Conservation (phyloP, 2,113 vertebrate species). For the Elachura formosa region DNA sequence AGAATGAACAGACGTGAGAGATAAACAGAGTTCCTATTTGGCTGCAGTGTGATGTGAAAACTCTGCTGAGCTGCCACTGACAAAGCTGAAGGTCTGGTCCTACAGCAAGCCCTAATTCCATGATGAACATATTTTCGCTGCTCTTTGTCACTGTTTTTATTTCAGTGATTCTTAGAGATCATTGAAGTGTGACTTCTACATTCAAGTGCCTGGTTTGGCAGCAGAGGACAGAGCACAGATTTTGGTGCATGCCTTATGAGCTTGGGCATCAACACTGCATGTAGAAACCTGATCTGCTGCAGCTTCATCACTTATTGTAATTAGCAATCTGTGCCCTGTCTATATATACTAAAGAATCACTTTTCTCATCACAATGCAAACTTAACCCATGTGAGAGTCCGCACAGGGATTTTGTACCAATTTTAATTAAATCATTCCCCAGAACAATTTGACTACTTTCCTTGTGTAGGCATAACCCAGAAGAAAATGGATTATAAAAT, state of each 20-base stretch:
- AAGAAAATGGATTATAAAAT: slow-evolving; percentile 15
- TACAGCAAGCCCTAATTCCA: background rate
- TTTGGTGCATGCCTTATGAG: background rate
- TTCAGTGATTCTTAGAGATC: background rate
- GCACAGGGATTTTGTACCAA: background rate
- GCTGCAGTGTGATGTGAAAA: background rate
- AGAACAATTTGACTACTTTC: background rate
- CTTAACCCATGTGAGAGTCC: background rate
- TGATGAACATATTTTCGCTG: background rate
- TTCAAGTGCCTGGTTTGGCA: background rate
- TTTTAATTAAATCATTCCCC: slow-evolving; percentile 28
- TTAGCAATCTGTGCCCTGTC: slow-evolving; percentile 16
- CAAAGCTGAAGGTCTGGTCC: background rate
- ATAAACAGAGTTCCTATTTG: background rate
- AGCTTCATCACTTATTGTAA: slow-evolving; percentile 20
- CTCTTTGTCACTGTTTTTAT: background rate
- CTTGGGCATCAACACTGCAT: background rate
- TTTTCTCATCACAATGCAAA: slow-evolving; percentile 4
- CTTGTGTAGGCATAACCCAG: background rate
- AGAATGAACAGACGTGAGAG: background rate
- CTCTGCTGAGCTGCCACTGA: background rate
- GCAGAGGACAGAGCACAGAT: background rate
- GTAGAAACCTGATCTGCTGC: background rate
- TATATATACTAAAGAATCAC: slow-evolving; percentile 7
- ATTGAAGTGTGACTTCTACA: background rate